Evolutionary conservation across 2,113 vertebrate genomes (phyloP).

Genomic region (Pelecanoides urinatrix): DNA sequence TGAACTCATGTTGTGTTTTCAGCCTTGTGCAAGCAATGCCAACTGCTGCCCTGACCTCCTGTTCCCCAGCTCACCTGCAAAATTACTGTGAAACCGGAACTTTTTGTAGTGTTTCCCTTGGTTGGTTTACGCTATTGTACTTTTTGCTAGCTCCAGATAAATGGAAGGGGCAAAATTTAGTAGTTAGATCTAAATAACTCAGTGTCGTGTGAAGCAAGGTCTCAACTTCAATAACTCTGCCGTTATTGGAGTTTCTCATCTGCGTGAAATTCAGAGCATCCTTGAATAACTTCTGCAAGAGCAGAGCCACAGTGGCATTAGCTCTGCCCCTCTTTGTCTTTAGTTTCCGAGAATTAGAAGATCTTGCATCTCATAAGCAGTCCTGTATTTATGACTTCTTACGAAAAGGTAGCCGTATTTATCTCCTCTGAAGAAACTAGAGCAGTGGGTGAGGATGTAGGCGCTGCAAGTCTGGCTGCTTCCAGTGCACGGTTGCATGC

Average conservation of each 20-base stretch:
- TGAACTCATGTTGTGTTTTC: background rate
- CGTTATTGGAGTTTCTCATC: background rate
- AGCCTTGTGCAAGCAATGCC: background rate
- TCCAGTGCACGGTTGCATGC: background rate
- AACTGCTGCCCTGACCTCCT: background rate
- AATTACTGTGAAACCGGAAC: background rate
- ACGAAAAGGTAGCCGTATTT: background rate
- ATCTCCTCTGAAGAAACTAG: background rate
- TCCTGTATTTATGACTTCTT: background rate
- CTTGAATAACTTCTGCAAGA: background rate
- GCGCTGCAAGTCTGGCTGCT: background rate
- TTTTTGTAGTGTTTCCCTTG: background rate
- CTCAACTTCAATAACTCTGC: background rate
- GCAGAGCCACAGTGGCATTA: accelerated
- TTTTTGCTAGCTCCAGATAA: background rate
- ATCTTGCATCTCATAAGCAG: background rate
- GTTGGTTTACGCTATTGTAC: background rate
- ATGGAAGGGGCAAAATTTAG: background rate
- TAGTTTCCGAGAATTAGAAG: background rate
- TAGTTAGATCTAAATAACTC: background rate
- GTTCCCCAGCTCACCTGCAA: background rate
- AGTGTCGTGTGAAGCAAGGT: accelerated
- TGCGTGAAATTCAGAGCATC: background rate
- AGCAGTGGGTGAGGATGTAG: background rate
- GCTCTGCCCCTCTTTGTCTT: background rate